Evolutionary conservation across 2,797 vertebrate species (phyloP).

Genomic region (Glyptemys insculpta): DNA sequence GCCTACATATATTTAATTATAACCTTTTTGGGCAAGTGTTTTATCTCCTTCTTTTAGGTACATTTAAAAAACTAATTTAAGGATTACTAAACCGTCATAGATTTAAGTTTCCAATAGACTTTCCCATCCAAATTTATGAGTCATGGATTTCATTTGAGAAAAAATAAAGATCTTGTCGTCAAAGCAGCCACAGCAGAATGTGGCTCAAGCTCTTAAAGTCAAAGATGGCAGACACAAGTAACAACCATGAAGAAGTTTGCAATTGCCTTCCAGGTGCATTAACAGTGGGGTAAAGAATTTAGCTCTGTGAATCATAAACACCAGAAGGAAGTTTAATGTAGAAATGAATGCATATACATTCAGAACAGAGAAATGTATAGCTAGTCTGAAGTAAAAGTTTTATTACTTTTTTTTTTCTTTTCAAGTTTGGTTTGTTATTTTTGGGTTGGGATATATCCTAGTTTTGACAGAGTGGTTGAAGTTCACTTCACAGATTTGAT

Average conservation of each 20-base stretch:
- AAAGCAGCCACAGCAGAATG: not conserved
- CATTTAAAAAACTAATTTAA: not conserved
- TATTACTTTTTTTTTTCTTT: not conserved
- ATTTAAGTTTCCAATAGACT: not conserved
- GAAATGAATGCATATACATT: not conserved
- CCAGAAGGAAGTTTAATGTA: not conserved
- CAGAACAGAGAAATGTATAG: not conserved
- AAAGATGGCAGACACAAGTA: not conserved
- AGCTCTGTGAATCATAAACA: not conserved
- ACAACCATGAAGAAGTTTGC: not conserved
- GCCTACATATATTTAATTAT: not conserved
- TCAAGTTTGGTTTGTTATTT: not conserved
- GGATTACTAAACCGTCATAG: fast-evolving
- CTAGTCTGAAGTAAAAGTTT: not conserved
- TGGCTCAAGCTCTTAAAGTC: not conserved
- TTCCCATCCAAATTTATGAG: not conserved
- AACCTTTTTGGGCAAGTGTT: not conserved
- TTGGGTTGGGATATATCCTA: not conserved
- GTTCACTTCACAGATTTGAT: not conserved
- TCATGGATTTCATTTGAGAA: not conserved
- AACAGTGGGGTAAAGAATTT: not conserved
- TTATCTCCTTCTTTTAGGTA: not conserved
- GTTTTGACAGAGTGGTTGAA: not conserved
- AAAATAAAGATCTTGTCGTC: not conserved
- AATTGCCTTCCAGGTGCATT: not conserved